phyloP scores from a whole-genome alignment of 2,113 vertebrate genomes.

The Panurus biarmicus region DNA sequence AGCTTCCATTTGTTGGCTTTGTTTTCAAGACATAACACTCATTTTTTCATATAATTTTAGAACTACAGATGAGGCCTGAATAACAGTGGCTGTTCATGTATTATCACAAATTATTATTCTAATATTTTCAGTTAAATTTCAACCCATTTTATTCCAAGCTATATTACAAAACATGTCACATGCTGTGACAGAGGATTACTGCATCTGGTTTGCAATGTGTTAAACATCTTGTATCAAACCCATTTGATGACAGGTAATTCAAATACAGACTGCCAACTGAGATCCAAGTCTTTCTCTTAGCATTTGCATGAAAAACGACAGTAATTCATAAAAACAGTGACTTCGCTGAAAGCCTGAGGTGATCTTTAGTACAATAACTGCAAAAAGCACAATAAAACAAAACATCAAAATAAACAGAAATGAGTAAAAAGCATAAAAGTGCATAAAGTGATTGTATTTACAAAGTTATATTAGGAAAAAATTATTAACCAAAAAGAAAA shows the following conservation, averaged over 20 bases:
- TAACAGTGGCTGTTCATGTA: rapidly evolving
- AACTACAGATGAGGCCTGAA: background rate
- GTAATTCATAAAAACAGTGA: background rate
- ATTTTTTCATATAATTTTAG: background rate
- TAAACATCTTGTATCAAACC: background rate
- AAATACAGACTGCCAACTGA: background rate
- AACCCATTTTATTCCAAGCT: background rate
- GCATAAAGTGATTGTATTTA: background rate
- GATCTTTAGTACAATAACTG: background rate
- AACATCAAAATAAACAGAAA: background rate
- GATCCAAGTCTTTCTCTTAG: background rate
- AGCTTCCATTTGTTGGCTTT: background rate
- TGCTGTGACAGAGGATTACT: background rate
- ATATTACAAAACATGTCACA: too few species aligned
- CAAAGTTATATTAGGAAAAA: background rate
- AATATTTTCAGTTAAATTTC: background rate
- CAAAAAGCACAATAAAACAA: background rate
- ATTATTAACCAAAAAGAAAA: background rate
- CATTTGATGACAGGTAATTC: background rate
- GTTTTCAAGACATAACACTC: background rate
- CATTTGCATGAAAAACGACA: background rate
- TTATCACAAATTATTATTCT: background rate
- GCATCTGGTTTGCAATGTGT: background rate
- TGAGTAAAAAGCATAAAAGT: background rate
- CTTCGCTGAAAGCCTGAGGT: background rate